Evolutionary conservation across 2,888 invertebrate genomes (phyloP).

Genomic region (Bugulina stolonifera): DNA sequence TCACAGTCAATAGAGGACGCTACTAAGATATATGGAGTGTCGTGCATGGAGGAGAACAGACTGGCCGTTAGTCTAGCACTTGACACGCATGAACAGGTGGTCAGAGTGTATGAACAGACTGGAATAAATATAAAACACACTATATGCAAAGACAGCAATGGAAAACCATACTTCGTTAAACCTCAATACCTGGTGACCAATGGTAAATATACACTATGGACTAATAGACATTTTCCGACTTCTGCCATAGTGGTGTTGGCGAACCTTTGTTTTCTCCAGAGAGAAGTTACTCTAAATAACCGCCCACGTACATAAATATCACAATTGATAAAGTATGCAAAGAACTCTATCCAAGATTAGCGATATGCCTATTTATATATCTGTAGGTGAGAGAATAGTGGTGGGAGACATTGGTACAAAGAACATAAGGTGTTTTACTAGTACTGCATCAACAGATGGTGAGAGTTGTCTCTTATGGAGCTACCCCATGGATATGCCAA

Average conservation of each 20-base stretch:
- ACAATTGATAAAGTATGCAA: too few relatives aligned
- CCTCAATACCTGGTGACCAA: constrained; percentile 12
- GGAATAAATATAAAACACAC: not conserved
- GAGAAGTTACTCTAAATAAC: too few relatives aligned
- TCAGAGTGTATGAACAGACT: not conserved
- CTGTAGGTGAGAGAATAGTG: not conserved
- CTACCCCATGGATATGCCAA: constrained; percentile 11
- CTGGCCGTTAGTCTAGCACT: not conserved
- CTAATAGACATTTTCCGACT: too few relatives aligned
- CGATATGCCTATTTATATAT: not conserved
- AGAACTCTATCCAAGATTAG: not conserved
- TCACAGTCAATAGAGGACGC: not conserved
- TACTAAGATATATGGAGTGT: not conserved
- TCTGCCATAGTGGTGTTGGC: too few relatives aligned
- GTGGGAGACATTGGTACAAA: constrained; percentile 21
- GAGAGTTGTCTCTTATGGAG: not conserved
- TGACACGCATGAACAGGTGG: not conserved
- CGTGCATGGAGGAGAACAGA: not conserved
- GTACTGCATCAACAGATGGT: too few relatives aligned
- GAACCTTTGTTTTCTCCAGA: too few relatives aligned
- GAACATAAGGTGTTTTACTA: not conserved
- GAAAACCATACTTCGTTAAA: not conserved
- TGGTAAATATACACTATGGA: too few relatives aligned
- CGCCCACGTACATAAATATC: too few relatives aligned
- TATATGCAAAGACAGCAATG: not conserved